phyloP scores from a whole-genome alignment of 2,113 vertebrate species.

The Carassius carassius region DNA sequence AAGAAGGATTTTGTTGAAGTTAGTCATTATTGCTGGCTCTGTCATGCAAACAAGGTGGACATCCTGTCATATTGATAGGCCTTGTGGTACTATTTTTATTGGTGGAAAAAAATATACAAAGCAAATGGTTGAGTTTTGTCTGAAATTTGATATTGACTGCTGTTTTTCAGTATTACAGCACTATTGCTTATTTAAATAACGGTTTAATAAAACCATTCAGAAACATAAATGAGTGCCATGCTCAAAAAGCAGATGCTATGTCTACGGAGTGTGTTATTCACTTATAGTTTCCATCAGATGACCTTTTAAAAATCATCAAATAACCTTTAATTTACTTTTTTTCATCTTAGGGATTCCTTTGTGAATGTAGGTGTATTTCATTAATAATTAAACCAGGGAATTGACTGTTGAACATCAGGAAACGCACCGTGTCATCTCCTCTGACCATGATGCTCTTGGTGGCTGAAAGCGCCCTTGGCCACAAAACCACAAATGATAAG shows the following conservation, averaged over 20 bases:
- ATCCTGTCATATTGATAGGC: background rate
- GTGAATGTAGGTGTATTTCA: background rate
- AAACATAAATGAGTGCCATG: conserved; percentile 35
- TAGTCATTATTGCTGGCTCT: background rate
- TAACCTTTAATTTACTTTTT: background rate
- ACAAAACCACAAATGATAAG: conserved; percentile 70
- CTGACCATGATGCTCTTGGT: conserved; percentile 21
- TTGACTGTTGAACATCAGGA: background rate
- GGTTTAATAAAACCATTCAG: too few species aligned
- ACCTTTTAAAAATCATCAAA: background rate
- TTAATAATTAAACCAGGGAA: background rate
- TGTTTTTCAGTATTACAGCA: background rate
- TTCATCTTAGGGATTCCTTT: background rate
- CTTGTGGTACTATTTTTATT: background rate
- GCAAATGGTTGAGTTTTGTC: background rate
- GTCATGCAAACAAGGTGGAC: background rate
- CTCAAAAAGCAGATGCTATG: conserved; percentile 41
- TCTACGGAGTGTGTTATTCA: background rate
- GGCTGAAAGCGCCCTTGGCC: conserved; percentile 58
- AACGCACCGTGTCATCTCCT: background rate
- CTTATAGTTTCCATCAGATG: too few species aligned
- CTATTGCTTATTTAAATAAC: background rate
- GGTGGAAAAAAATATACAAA: background rate
- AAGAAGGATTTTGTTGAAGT: background rate
- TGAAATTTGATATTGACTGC: background rate